phyloP scores from a whole-genome alignment of 2,888 invertebrate genomes.

The Eupeodes latifasciatus region DNA sequence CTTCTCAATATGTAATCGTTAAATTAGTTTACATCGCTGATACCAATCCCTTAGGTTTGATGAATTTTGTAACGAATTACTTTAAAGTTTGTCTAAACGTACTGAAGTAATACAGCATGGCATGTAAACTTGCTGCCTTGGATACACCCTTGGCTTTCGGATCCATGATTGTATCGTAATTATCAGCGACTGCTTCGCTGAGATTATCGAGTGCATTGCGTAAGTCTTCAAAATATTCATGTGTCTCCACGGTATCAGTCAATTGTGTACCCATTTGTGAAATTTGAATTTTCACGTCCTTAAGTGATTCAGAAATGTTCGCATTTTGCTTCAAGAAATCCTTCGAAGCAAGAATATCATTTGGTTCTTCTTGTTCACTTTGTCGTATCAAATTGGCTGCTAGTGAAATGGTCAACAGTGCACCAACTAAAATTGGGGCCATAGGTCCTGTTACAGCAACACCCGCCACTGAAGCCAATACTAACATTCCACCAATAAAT shows the following conservation, averaged over 20 bases:
- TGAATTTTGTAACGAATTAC: not conserved
- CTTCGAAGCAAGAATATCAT: not conserved
- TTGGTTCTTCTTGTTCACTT: too few relatives aligned
- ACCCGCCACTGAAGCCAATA: too few relatives aligned
- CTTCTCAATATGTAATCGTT: not conserved
- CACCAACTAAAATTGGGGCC: too few relatives aligned
- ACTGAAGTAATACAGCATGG: not conserved
- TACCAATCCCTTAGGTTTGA: not conserved
- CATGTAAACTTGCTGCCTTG: not conserved
- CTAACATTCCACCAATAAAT: too few relatives aligned
- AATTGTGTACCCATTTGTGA: not conserved
- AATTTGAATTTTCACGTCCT: not conserved
- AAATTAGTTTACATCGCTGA: not conserved
- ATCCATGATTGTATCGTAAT: not conserved
- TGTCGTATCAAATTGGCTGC: too few relatives aligned
- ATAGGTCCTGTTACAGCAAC: too few relatives aligned
- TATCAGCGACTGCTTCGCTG: not conserved
- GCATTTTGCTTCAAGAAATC: not conserved
- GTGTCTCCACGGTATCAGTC: not conserved
- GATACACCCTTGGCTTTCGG: not conserved
- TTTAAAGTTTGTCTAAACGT: not conserved
- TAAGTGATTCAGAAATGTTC: not conserved
- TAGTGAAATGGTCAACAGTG: too few relatives aligned
- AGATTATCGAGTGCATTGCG: not conserved
- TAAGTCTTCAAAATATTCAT: not conserved